Percentiles rank a stretch among this genome's conserved stretches.
phyloP scores from a whole-genome alignment of 2,888 invertebrate species.

The Nebria brevicollis region DNA sequence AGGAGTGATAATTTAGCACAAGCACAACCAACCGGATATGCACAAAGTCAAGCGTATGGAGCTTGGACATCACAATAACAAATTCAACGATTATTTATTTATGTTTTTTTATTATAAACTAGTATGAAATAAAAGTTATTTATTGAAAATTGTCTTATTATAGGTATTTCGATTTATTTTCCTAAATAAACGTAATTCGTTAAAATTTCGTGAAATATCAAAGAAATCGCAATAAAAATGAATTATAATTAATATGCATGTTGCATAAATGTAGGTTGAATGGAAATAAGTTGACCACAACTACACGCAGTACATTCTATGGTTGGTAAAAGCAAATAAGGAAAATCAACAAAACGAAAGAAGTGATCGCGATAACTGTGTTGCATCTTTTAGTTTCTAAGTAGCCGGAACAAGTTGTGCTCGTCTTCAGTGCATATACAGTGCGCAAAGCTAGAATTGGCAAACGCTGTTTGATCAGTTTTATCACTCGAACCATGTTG shows the following conservation, averaged over 20 bases:
- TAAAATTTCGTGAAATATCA: too few relatives aligned
- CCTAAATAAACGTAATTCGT: too few relatives aligned
- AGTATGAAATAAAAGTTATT: neutral
- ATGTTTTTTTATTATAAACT: neutral
- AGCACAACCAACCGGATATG: conserved; percentile 24
- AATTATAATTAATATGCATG: neutral
- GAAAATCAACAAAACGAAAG: neutral
- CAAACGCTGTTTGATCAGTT: neutral
- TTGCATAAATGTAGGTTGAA: neutral
- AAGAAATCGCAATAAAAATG: neutral
- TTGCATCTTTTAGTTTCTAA: neutral
- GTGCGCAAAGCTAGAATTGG: neutral
- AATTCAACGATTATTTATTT: neutral
- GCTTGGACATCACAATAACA: conserved; percentile 26
- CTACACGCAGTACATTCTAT: neutral
- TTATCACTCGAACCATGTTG: neutral
- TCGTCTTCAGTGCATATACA: neutral
- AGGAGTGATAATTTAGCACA: conserved; percentile 21
- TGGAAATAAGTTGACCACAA: neutral
- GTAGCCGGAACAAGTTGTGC: neutral
- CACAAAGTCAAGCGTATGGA: conserved; percentile 29
- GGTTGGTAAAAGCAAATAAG: neutral
- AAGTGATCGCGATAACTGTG: neutral
- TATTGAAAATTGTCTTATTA: neutral
- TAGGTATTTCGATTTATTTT: neutral